Conservation (phyloP, 2,888 invertebrate genomes). For the Caenorhabditis japonica region DNA sequence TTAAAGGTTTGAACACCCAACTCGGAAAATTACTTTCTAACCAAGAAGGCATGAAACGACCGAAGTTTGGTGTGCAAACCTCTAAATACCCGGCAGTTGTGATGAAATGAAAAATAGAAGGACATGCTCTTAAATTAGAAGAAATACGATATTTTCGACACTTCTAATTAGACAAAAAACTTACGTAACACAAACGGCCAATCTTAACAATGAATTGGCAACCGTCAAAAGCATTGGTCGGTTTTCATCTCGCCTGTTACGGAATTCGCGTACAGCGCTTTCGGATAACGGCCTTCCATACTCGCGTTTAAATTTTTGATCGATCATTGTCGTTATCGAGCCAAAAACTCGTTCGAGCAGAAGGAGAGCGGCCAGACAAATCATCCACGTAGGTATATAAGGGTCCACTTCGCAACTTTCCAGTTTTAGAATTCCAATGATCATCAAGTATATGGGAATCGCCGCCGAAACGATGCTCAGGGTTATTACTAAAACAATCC, state of each 20-base stretch:
- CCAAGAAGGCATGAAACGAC: too few species aligned
- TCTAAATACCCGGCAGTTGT: too few species aligned
- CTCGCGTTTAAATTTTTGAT: neutral
- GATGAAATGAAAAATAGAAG: too few species aligned
- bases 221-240: neutral
- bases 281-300: neutral
- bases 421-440: slow-evolving; percentile 11
- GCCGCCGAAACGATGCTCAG: neutral
- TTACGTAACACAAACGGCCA: slow-evolving; percentile 15
- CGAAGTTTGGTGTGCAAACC: too few species aligned
- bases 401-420: slow-evolving; percentile 4
- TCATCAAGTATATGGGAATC: slow-evolving; percentile 2
- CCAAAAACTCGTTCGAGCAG: slow-evolving; percentile 13
- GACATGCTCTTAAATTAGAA: too few species aligned
- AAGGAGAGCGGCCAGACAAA: slow-evolving; percentile 1
- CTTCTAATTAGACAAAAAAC: too few species aligned
- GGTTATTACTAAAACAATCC: too few species aligned
- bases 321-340: slow-evolving; percentile 4
- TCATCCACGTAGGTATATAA: slow-evolving; percentile 16
- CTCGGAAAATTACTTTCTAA: too few species aligned
- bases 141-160: too few species aligned
- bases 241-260: neutral
- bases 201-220: neutral
- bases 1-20: too few species aligned
- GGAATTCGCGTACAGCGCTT: neutral